Evolutionary conservation across 1,140 invertebrate species (phyloP).

Genomic region (Drosophila ohnishii): DNA sequence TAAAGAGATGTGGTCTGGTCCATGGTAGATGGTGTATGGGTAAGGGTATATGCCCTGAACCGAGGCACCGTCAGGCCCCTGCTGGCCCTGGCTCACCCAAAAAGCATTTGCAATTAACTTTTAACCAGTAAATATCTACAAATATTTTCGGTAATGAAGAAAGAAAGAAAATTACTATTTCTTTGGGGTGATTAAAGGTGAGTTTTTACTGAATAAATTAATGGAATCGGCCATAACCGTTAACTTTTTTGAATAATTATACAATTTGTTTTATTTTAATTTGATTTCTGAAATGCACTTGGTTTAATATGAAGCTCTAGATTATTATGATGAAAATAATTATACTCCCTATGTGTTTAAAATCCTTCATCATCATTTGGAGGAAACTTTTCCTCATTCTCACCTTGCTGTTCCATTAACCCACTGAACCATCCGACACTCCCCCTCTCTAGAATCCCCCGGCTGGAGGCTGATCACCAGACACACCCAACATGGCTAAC

Average conservation of each 20-base stretch:
- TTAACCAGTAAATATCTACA: conserved; percentile 20
- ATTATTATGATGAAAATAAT: background rate
- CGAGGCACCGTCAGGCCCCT: background rate
- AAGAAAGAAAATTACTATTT: conserved; percentile 6
- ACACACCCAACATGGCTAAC: conserved; percentile 49
- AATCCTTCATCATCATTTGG: background rate
- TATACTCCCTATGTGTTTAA: background rate
- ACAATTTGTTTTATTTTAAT: conserved; percentile 2
- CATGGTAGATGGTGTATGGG: conserved; percentile 9
- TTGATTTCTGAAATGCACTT: background rate
- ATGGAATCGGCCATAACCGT: background rate
- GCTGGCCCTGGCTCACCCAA: conserved; percentile 14
- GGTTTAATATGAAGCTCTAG: background rate
- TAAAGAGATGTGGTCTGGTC: conserved; percentile 36
- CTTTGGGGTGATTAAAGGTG: conserved; percentile 1
- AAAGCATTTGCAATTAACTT: conserved; percentile 39
- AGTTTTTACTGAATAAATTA: conserved; percentile 2
- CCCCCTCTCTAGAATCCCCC: conserved; percentile 11
- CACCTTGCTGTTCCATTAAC: conserved; percentile 64
- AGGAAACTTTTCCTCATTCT: conserved; percentile 4
- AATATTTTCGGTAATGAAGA: conserved; percentile 10
- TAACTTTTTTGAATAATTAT: background rate
- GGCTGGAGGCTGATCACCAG: conserved; percentile 36
- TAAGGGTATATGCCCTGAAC: conserved; percentile 18
- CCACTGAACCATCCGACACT: conserved; percentile 48